Conservation (phyloP, 2,113 vertebrate species). For the Lepus europaeus region DNA sequence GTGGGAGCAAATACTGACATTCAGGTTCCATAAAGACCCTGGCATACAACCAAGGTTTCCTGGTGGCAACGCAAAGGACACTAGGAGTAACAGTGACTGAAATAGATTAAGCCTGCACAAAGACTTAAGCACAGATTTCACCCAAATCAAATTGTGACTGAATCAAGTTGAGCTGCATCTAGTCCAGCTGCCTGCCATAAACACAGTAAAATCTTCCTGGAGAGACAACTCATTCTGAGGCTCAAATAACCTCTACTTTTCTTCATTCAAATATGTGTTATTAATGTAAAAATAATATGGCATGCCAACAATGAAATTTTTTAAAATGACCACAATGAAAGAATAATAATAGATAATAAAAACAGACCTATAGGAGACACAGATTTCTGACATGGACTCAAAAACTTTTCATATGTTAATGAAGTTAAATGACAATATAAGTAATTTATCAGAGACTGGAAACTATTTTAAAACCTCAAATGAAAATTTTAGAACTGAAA, state of each 20-base stretch:
- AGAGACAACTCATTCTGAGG: conserved; percentile 37
- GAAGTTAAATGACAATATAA: conserved; percentile 6
- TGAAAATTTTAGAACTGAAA: conserved; percentile 58
- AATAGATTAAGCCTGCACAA: conserved; percentile 39
- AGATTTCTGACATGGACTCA: conserved; percentile 27
- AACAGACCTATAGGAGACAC: not conserved
- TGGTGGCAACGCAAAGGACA: not conserved
- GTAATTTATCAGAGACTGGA: conserved; percentile 43
- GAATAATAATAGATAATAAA: conserved; percentile 12
- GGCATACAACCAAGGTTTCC: not conserved
- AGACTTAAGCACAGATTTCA: not conserved
- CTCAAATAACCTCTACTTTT: conserved; percentile 54
- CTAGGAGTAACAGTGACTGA: conserved; percentile 21
- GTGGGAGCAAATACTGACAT: conserved; percentile 35
- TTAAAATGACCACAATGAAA: conserved; percentile 32
- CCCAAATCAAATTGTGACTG: not conserved
- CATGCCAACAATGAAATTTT: conserved; percentile 8
- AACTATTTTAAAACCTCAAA: conserved; percentile 29
- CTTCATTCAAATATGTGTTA: not conserved
- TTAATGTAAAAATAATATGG: conserved; percentile 51
- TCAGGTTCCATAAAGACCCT: not conserved
- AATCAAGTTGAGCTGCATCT: conserved; percentile 34
- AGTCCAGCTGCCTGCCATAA: conserved; percentile 24
- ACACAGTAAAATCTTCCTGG: conserved; percentile 48
- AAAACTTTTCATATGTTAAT: conserved; percentile 41